Evolutionary conservation across 1,140 invertebrate species (phyloP), one percentile per base, ranked within the genome.

Genomic region (Habropoda laboriosa): DNA sequence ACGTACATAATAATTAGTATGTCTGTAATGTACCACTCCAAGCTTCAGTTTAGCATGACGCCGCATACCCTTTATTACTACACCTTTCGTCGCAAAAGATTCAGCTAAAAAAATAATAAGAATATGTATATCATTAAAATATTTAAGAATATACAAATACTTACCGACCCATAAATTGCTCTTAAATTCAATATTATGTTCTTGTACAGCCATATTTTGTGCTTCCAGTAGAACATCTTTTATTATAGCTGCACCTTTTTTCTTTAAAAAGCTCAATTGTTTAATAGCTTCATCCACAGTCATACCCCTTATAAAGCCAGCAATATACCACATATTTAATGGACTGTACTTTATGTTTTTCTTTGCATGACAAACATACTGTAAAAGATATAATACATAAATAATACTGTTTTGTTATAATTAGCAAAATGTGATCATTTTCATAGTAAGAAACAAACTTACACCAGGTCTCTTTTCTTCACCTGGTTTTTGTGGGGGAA

Each of bases 161-260:
- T 95, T 93, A 98, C 98, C 96, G 94, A 99, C 96, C 98, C 98
- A 99, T 58, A 99, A 94, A 94, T 99, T 99, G 89, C 96, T 98
- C 90, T 95, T 96, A 92, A 96, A 99, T 93, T 99, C 98, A 42
- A 99, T 97, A 95, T 99, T 97, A 89, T 99, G 98, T 38, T 97
- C 91, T 85, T 95, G 94, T 3, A 99, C 95, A 60, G 98, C 98
- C 80, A 97, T 91, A 87, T 97, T 94, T 90, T 97, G 97, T 5
- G 98, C 98, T 94, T 99, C 98, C 76, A 97, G 90, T 78, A 98
- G 94, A 16, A 96, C 95, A 90, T 98, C 96, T 91, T 96, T 96
- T 0, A 96, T 95, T 92, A 96, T 95, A 38, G 90, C 92, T 55
- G 97, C 96, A 58, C 98, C 98, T 94, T 99, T 99, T 83, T 95